phyloP scores from a whole-genome alignment of 2,888 invertebrate genomes.

The Gastrophysa polygoni region DNA sequence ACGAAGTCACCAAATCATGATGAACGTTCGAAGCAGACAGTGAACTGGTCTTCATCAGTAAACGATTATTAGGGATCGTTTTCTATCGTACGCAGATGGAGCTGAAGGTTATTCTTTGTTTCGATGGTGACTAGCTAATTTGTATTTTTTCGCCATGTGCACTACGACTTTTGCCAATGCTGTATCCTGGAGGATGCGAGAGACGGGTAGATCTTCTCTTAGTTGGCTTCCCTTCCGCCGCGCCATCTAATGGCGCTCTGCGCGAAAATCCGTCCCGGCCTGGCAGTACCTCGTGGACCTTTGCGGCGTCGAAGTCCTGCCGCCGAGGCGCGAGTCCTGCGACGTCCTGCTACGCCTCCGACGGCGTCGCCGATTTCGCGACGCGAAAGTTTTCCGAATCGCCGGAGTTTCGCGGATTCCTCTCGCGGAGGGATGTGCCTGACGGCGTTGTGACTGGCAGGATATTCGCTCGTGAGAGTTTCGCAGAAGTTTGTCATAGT shows the following conservation, averaged over 20 bases:
- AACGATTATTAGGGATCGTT: no score
- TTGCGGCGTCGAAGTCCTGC: constrained; percentile 39
- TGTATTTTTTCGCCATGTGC: no score
- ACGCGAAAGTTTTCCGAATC: constrained; percentile 21
- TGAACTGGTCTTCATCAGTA: no score
- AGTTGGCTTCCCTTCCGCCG: constrained; percentile 44
- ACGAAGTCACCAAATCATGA: no score
- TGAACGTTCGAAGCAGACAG: no score
- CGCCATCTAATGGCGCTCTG: constrained; percentile 42
- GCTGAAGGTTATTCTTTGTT: no score
- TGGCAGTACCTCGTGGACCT: constrained; percentile 50
- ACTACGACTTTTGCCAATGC: no score
- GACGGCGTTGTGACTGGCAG: constrained; percentile 14
- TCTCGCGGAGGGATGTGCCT: constrained; percentile 11
- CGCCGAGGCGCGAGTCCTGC: constrained; percentile 25
- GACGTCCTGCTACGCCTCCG: constrained; percentile 10
- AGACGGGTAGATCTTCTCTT: constrained; percentile 38
- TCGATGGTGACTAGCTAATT: no score
- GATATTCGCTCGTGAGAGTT: constrained; percentile 20
- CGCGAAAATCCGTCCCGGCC: constrained; percentile 50
- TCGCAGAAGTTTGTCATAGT: constrained; percentile 21
- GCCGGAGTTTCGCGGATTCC: constrained; percentile 13
- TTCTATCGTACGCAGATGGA: no score
- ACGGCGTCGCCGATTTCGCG: constrained; percentile 21
- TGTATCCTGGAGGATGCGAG: constrained; percentile 8